These are phyloP conservation scores for Ariolimax columbianus DNA, from an alignment of 2,888 invertebrate species.

Conservation along the genomic window DNA sequence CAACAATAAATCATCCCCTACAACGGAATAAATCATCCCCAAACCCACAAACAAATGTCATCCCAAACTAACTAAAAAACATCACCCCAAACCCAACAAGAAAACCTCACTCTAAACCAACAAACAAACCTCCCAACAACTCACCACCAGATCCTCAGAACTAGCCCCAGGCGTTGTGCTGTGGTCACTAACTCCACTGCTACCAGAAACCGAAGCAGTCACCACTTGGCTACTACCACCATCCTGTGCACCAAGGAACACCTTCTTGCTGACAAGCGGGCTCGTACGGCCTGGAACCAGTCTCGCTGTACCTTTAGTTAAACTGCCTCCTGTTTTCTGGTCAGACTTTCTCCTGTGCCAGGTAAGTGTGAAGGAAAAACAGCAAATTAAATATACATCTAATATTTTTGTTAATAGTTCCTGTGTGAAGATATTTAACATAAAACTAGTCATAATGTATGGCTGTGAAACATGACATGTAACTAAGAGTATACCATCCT, in stretches of 20 bases:
- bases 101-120: not conserved
- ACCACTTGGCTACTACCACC: not conserved
- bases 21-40: too few species aligned
- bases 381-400: too few species aligned
- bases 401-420: too few species aligned
- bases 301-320: not conserved
- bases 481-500: too few species aligned
- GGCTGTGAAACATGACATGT: too few species aligned
- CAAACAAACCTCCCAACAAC: not conserved
- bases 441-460: too few species aligned
- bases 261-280: conserved; percentile 34
- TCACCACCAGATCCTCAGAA: conserved; percentile 40
- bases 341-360: conserved; percentile 43
- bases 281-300: not conserved
- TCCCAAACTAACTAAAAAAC: too few species aligned
- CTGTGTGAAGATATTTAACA: too few species aligned
- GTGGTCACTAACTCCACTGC: conserved; percentile 12
- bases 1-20: too few species aligned
- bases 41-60: too few species aligned
- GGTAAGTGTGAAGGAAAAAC: too few species aligned
- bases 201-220: not conserved
- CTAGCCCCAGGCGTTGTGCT: not conserved
- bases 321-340: conserved; percentile 10
- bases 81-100: not conserved
- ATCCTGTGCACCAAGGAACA: not conserved